Evolutionary conservation across 2,113 vertebrate species (phyloP).

Genomic region (Hippocampus mohnikei): DNA sequence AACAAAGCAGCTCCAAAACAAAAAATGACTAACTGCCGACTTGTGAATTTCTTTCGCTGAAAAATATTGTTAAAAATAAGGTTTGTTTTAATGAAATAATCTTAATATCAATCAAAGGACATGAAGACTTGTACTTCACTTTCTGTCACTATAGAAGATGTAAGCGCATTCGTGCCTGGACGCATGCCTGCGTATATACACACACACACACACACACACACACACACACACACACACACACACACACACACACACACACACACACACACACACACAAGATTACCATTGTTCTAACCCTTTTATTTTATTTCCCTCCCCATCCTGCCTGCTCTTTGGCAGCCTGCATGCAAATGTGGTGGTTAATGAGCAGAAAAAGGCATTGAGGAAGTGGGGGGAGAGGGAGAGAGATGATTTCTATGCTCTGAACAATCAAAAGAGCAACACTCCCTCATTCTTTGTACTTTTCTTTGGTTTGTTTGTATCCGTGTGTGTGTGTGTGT

Average conservation of each 20-base stretch:
- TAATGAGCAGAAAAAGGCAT: conserved; percentile 73
- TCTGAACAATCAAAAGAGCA: conserved; percentile 74
- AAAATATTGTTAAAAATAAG: conserved; percentile 18
- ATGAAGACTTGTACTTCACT: conserved; percentile 39
- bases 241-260: conserved; percentile 25
- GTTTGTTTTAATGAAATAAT: neutral
- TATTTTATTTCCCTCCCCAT: conserved; percentile 70
- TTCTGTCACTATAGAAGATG: conserved; percentile 35
- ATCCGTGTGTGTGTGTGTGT: conserved; percentile 39
- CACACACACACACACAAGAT: conserved; percentile 48
- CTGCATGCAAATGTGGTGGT: conserved; percentile 71
- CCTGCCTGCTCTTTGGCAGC: conserved; percentile 68
- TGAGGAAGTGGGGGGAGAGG: conserved; percentile 30
- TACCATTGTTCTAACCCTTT: conserved; percentile 75
- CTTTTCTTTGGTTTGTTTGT: conserved; percentile 60
- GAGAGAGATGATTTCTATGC: conserved; percentile 60
- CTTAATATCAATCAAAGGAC: conserved; percentile 38
- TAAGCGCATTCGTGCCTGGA: conserved; percentile 7
- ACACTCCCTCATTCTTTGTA: conserved; percentile 71
- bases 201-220: neutral
- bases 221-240: neutral
- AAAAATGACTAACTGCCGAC: neutral
- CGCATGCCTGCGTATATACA: too few species aligned
- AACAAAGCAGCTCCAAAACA: neutral
- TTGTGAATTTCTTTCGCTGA: neutral